Evolutionary conservation across 2,113 vertebrate genomes (phyloP).

Genomic region (Carettochelys insculpta): DNA sequence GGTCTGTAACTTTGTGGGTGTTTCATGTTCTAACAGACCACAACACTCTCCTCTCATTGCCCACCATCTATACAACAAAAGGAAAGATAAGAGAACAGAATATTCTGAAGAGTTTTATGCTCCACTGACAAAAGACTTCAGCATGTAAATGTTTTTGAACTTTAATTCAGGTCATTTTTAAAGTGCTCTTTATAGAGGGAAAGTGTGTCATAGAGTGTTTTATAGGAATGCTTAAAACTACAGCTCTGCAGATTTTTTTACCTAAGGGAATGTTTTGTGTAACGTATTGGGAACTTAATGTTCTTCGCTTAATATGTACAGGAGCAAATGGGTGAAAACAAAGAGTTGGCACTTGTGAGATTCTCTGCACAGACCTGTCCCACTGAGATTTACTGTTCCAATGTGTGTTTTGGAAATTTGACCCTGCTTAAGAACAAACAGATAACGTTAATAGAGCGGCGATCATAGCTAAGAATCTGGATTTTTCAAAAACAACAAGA

Average conservation of each 20-base stretch:
- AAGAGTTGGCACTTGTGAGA: background rate
- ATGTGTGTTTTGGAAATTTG: background rate
- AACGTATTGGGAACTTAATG: background rate
- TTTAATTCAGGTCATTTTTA: conserved; percentile 6
- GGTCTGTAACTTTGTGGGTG: background rate
- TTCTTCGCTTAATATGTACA: background rate
- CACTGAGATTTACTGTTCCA: background rate
- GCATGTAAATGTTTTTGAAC: conserved; percentile 3
- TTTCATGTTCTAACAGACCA: background rate
- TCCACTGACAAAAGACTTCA: background rate
- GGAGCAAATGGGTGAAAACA: background rate
- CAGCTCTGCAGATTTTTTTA: background rate
- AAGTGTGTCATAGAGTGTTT: background rate
- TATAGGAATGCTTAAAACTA: background rate
- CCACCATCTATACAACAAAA: background rate
- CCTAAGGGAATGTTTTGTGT: background rate
- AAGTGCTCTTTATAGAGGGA: conserved; percentile 24
- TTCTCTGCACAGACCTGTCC: background rate
- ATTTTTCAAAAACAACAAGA: too few relatives aligned
- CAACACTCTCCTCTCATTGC: background rate
- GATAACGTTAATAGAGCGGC: accelerated
- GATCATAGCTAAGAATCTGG: background rate
- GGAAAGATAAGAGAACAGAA: background rate
- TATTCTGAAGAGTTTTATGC: background rate
- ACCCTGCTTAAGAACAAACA: background rate